phyloP scores from a whole-genome alignment of 2,888 invertebrate species.

The Embidobia sp. region DNA sequence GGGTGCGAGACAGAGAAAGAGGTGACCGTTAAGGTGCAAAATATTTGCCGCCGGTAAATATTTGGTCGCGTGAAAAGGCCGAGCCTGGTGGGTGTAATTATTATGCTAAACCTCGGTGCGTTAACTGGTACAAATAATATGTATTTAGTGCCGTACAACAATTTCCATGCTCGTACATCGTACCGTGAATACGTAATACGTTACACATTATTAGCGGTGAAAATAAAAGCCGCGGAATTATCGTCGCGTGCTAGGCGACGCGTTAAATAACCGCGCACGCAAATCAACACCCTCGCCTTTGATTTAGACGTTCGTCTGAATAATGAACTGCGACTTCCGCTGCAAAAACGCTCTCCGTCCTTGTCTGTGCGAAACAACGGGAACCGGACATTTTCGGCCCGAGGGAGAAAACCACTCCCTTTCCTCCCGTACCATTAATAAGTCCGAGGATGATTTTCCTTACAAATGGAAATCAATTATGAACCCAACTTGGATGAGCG shows the following conservation, averaged over 20 bases:
- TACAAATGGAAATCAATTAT: no score
- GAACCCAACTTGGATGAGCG: no score
- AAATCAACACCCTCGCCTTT: slow-evolving; percentile 32
- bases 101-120: slow-evolving; percentile 43
- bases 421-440: no score
- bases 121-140: slow-evolving; percentile 49
- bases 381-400: no score
- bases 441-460: no score
- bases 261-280: slow-evolving; percentile 35
- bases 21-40: no score
- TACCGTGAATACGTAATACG: slow-evolving; percentile 47
- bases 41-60: slow-evolving; percentile 20
- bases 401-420: no score
- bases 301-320: slow-evolving; percentile 15
- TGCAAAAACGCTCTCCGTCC: no score
- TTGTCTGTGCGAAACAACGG: no score
- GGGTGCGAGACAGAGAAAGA: no score
- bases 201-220: slow-evolving; percentile 39
- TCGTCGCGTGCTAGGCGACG: slow-evolving; percentile 43
- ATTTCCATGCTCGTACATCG: slow-evolving; percentile 46
- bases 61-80: slow-evolving; percentile 41
- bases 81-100: slow-evolving; percentile 42
- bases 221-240: slow-evolving; percentile 55
- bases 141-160: slow-evolving; percentile 52
- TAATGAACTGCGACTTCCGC: no score